Evolutionary conservation across 2,113 vertebrate genomes (phyloP).

Genomic region (Mobula hypostoma): DNA sequence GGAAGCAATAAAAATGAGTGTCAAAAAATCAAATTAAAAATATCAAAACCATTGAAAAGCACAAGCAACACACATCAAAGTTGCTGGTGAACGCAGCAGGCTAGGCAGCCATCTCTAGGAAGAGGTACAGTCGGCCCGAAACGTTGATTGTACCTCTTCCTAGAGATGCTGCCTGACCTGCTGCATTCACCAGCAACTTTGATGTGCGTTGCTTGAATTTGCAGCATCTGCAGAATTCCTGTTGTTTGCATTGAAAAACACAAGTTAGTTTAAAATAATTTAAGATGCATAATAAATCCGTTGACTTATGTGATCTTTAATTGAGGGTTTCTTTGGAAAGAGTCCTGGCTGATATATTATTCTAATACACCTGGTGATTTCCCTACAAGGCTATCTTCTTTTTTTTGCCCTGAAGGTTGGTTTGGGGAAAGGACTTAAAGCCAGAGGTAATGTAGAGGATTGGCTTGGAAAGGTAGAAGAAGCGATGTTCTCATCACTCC

Average conservation of each 20-base stretch:
- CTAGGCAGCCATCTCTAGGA: too few species aligned
- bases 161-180: too few species aligned
- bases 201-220: too few species aligned
- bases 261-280: not conserved
- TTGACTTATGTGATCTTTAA: not conserved
- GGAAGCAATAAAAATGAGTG: not conserved
- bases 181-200: too few species aligned
- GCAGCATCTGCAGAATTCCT: too few species aligned
- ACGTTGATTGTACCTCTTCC: too few species aligned
- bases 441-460: slow-evolving; percentile 72
- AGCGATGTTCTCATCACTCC: slow-evolving; percentile 66
- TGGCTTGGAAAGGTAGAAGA: slow-evolving; percentile 79
- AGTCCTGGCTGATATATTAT: not conserved
- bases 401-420: slow-evolving; percentile 51
- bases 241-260: not conserved
- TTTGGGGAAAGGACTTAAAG: slow-evolving; percentile 69
- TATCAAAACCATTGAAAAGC: not conserved
- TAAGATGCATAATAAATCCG: not conserved
- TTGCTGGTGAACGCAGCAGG: too few species aligned
- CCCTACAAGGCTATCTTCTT: not conserved
- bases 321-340: not conserved
- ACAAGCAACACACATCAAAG: not conserved
- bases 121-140: too few species aligned
- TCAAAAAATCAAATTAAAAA: not conserved
- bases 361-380: not conserved